Base-by-base conservation (phyloP, 2,797 vertebrate genomes). In the Melanotaenia boesemani region DNA sequence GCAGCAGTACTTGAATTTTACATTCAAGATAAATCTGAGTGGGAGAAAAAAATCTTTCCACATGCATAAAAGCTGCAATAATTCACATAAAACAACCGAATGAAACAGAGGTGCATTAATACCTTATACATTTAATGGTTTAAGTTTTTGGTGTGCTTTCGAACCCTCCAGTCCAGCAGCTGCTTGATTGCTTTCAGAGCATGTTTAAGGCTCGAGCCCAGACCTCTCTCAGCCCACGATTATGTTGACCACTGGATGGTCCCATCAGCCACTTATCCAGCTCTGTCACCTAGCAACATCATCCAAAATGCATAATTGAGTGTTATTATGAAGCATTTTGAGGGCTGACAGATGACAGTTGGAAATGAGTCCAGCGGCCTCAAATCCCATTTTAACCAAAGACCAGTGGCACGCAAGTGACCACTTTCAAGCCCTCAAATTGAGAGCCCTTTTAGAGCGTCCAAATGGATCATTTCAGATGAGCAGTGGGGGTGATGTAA, bases 251-350 rank as follows among this genome's bases (percentile, higher is more conserved):
- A 37, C 60, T 18, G 72, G 66, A 79, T 6, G 74, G 55, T 79
- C 72, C 74, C 81, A 50, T 55, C 83, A 65, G 81, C 79, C 84
- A 65, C 82, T 81, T 52, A 63, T 63, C 70, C 84, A n/a, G 55
- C 63, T 20, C 68, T 1, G 78, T 88, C 69, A 70, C 85, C 78
- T 83, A 84, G 85, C 86, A 89, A 88, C 88, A 8, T 18, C 67
- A 66, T 54, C 55, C 72, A 69, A 46, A 26, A 81, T 61, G 75
- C 48, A 78, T 81, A 79, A 84, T 77, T 41, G 81, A 82, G 69
- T 61, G 78, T 64, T 55, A 74, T 81, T 76, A 80, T 15, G 6
- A 32, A 37, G 67, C 70, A 5, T 80, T 85, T 76, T 76, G 63
- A 76, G 72, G 2, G 63, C 59, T 58, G 76, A 74, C 81, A 83